Evolutionary conservation across 2,113 vertebrate genomes (phyloP).

Genomic region (Epinephelus lanceolatus): DNA sequence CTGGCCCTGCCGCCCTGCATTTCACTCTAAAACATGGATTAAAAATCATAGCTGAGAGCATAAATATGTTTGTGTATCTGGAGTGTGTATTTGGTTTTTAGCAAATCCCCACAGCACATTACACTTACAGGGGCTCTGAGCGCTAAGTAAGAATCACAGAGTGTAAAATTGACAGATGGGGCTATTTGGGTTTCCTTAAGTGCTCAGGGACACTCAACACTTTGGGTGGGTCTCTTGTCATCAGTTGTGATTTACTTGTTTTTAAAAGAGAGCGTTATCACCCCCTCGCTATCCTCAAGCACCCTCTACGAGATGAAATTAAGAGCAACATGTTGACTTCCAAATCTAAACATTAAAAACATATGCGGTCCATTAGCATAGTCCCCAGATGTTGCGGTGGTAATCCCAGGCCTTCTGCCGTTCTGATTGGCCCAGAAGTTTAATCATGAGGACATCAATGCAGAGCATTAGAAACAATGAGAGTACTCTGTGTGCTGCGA

Average conservation of each 20-base stretch:
- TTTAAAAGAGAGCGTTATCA: constrained; percentile 43
- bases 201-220: constrained; percentile 68
- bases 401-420: constrained; percentile 62
- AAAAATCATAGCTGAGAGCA: constrained; percentile 59
- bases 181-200: constrained; percentile 74
- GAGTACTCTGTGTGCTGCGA: constrained; percentile 15
- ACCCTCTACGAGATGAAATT: constrained; percentile 44
- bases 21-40: constrained; percentile 61
- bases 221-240: constrained; percentile 69
- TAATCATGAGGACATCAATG: constrained; percentile 66
- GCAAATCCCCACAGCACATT: constrained; percentile 74
- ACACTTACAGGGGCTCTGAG: constrained; percentile 62
- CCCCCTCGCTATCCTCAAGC: background rate
- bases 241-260: constrained; percentile 73
- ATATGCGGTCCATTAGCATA: constrained; percentile 70
- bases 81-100: constrained; percentile 65
- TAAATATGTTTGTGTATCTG: constrained; percentile 74
- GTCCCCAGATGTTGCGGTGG: constrained; percentile 69
- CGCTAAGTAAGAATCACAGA: constrained; percentile 73
- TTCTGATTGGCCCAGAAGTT: constrained; percentile 68
- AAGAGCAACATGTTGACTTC: constrained; percentile 71
- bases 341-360: constrained; percentile 76
- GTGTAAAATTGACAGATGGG: constrained; percentile 79
- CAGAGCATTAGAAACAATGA: constrained; percentile 53
- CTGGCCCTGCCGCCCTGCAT: constrained; percentile 21